Evolutionary conservation across 2,113 vertebrate genomes (phyloP).

Genomic region (Hippocampus guttulatus): DNA sequence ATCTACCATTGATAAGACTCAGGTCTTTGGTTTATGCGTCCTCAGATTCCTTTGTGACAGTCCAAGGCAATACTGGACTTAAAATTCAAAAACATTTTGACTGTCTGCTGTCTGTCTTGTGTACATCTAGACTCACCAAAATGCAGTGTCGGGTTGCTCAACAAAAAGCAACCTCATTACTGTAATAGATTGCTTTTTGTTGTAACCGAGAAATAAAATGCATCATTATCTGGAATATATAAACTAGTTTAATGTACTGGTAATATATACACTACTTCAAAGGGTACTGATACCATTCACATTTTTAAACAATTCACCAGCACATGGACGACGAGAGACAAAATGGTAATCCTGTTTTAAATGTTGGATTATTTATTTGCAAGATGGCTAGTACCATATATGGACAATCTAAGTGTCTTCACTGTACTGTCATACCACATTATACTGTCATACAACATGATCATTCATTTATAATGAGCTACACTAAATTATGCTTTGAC

Average conservation of each 20-base stretch:
- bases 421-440: background rate
- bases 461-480: background rate
- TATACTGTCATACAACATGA: background rate
- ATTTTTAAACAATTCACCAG: background rate
- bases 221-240: background rate
- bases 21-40: constrained; percentile 36
- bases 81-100: background rate
- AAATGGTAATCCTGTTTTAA: background rate
- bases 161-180: background rate
- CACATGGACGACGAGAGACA: background rate
- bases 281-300: background rate
- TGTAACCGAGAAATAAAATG: background rate
- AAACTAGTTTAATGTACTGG: no score
- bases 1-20: constrained; percentile 66
- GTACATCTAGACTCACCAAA: background rate
- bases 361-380: background rate
- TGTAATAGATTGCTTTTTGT: background rate
- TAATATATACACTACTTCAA: no score
- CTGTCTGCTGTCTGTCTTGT: background rate
- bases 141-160: background rate
- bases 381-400: background rate
- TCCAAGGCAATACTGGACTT: background rate
- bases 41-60: background rate
- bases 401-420: background rate
- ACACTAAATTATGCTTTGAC: no score